A percentile compares a stretch with the other conserved stretches of the same genome.
phyloP scores from a whole-genome alignment of 2,113 vertebrate genomes.

The Oncorhynchus tshawytscha region DNA sequence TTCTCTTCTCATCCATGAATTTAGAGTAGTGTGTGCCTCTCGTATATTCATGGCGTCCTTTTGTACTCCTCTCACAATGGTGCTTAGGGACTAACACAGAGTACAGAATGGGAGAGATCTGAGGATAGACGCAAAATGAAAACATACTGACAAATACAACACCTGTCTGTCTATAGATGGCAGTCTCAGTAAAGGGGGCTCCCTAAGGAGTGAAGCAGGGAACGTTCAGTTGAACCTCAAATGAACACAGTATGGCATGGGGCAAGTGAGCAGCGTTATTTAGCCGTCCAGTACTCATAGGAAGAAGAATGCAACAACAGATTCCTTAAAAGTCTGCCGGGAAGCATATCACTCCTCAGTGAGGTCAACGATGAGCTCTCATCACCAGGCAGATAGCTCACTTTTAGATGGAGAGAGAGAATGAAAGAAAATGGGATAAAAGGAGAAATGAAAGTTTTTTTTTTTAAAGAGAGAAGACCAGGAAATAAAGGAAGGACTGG shows the following conservation, averaged over 20 bases:
- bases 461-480: conserved; percentile 12
- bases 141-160: background rate
- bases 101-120: background rate
- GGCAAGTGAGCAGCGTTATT: conserved; percentile 20
- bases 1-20: background rate
- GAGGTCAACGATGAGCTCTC: conserved; percentile 53
- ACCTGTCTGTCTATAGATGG: background rate
- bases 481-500: background rate
- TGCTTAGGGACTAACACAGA: background rate
- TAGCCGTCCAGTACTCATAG: conserved; percentile 4
- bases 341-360: conserved; percentile 22
- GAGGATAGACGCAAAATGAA: background rate
- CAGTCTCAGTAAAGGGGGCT: conserved; percentile 19
- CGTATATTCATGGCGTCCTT: background rate
- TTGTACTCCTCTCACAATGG: background rate
- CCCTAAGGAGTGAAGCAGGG: background rate
- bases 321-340: conserved; percentile 42
- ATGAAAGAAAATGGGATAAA: background rate
- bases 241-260: conserved; percentile 55
- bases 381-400: conserved; percentile 42
- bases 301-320: conserved; percentile 45
- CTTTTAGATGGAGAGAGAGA: background rate
- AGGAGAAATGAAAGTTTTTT: background rate
- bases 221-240: conserved; percentile 35
- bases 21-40: background rate